Conservation (phyloP, 1,140 invertebrate species). For the Pseudomyrmex sp. region DNA sequence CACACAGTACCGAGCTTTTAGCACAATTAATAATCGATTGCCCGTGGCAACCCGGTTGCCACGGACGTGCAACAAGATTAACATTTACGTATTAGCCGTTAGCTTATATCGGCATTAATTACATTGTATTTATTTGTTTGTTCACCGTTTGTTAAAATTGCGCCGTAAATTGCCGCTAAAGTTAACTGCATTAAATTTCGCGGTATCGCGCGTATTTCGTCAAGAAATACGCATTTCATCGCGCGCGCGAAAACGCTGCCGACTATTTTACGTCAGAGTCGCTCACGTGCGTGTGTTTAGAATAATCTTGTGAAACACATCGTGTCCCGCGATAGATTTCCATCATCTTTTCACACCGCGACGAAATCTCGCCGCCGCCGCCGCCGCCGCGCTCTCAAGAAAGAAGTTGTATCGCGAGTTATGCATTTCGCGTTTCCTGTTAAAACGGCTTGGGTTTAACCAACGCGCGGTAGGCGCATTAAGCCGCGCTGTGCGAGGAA, state of each 20-base stretch:
- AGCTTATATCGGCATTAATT: not conserved
- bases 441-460: constrained; percentile 50
- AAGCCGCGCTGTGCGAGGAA: constrained; percentile 60
- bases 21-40: constrained; percentile 21
- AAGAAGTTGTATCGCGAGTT: constrained; percentile 38
- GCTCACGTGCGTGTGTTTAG: not conserved
- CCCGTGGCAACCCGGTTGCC: not conserved
- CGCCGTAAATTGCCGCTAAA: not conserved
- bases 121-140: not conserved
- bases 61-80: not conserved
- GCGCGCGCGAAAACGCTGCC: not conserved
- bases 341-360: not conserved
- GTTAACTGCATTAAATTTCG: not conserved
- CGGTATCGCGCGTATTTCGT: not conserved
- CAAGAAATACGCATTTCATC: not conserved
- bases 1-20: not conserved
- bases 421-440: constrained; percentile 14
- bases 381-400: not conserved
- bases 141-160: too few species aligned
- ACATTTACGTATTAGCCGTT: not conserved
- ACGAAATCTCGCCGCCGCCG: constrained; percentile 12
- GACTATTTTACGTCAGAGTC: not conserved
- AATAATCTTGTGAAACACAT: constrained; percentile 39
- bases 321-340: constrained; percentile 27
- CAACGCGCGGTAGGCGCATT: constrained; percentile 59